phyloP scores from a whole-genome alignment of 2,113 vertebrate genomes.

The Alexandromys fortis region DNA sequence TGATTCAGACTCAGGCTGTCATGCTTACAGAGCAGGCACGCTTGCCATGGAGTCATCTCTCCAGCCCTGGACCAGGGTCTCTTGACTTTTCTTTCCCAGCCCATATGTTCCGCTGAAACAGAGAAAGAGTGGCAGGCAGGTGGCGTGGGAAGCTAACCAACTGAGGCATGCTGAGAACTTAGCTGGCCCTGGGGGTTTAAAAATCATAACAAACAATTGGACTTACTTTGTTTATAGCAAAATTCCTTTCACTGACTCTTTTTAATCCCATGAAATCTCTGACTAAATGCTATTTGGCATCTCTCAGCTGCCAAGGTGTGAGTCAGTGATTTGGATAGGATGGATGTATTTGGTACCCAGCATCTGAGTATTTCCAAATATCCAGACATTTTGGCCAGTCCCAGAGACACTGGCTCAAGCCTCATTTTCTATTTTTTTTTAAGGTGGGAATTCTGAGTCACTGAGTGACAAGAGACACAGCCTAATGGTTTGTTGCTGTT shows the following conservation, averaged over 20 bases:
- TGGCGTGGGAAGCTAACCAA: not conserved
- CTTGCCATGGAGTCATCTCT: not conserved
- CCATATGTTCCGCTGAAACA: not conserved
- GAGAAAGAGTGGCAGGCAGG: not conserved
- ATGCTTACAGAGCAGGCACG: not conserved
- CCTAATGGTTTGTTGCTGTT: not conserved
- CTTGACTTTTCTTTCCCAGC: not conserved
- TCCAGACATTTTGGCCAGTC: slow-evolving; percentile 60
- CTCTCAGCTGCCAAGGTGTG: slow-evolving; percentile 62
- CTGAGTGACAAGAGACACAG: not conserved
- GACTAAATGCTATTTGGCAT: slow-evolving; percentile 68
- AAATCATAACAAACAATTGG: slow-evolving; percentile 13
- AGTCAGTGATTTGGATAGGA: slow-evolving; percentile 55
- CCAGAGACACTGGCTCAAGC: slow-evolving; percentile 46
- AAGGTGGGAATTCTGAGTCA: slow-evolving; percentile 57
- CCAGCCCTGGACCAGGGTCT: not conserved
- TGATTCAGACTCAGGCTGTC: not conserved
- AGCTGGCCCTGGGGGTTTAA: not conserved
- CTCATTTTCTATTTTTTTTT: slow-evolving; percentile 36
- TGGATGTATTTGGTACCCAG: slow-evolving; percentile 8
- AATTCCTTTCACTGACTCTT: slow-evolving; percentile 58
- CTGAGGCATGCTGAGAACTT: not conserved
- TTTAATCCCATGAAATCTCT: slow-evolving; percentile 60
- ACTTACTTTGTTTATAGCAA: slow-evolving; percentile 59
- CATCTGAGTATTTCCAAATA: slow-evolving; percentile 45